Evolutionary conservation across 2,888 invertebrate genomes (phyloP), one percentile per base, ranked within the genome.

Genomic region (Periphyllus acericola): DNA sequence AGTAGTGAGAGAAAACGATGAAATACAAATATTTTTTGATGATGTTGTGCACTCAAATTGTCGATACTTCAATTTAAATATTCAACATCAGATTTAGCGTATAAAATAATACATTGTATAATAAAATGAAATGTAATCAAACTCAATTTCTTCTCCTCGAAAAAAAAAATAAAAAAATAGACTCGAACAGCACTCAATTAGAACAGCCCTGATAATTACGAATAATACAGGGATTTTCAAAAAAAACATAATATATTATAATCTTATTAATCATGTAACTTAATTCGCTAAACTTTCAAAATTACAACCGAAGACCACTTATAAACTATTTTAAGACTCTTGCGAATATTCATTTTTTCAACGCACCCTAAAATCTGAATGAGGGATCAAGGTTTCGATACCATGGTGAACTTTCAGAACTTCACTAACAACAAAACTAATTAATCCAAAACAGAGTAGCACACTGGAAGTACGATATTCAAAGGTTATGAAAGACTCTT

Each of bases 381-480:
- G 17, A 74, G 72, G 36, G 9, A 72, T 52, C 36, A 74, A 32
- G n/a, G 72, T 83, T 83, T 55, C 83, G 71, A 83, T 74, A 83
- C 21, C 36, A 36, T 60, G 32, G n/a, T 72, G 55, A 74, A 74
- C 72, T 74, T 83, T 72, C 34, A 83, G 34, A 83, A 83, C 83
- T 83, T 83, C 34, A 25, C 34, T 34, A 82, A 83, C 72, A 83
- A 74, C 83, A 83, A 83, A 83, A 83, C 72, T 83, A 83, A 83
- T 83, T 74, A 74, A 83, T 83, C 55, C 72, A 55, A 25, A 82
- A 55, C 55, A 55, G 4, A 55, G 52, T 83, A 74, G 72, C 72
- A 36, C 55, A 36, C 9, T 83, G 34, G 19, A n/a, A 83, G 19
- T 83, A 74, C 55, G 19, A 83, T 74, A 74, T 55, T 34, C 52